phyloP scores from a whole-genome alignment of 2,888 invertebrate genomes.

The Graphium colonna region DNA sequence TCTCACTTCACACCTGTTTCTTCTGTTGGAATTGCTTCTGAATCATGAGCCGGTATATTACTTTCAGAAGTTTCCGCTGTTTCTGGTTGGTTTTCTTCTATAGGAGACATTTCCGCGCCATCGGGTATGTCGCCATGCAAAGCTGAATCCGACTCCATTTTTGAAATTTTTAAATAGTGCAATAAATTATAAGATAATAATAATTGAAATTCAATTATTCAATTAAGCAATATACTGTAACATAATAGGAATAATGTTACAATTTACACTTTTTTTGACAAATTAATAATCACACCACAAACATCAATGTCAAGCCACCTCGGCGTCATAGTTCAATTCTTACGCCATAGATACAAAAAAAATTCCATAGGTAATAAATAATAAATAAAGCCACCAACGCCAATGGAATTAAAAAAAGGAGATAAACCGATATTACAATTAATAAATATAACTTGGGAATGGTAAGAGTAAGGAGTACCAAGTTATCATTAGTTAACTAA shows the following conservation, averaged over 20 bases:
- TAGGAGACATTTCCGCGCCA: slow-evolving; percentile 74
- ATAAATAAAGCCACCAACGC: not conserved
- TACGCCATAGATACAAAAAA: slow-evolving; percentile 7
- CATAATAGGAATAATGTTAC: slow-evolving; percentile 46
- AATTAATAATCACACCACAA: slow-evolving; percentile 29
- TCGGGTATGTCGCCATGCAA: slow-evolving; percentile 61
- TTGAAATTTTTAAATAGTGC: slow-evolving; percentile 29
- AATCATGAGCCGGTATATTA: slow-evolving; percentile 55
- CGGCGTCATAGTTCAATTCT: slow-evolving; percentile 24
- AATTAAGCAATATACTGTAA: slow-evolving; percentile 34
- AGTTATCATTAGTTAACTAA: too few relatives aligned
- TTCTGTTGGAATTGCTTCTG: slow-evolving; percentile 49
- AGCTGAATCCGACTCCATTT: slow-evolving; percentile 69
- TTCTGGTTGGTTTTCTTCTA: slow-evolving; percentile 61
- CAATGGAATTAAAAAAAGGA: too few relatives aligned
- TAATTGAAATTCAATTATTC: slow-evolving; percentile 46
- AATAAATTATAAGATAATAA: slow-evolving; percentile 39
- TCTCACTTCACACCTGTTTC: slow-evolving; percentile 46
- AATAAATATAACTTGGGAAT: too few relatives aligned
- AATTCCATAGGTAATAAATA: not conserved
- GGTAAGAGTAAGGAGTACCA: too few relatives aligned
- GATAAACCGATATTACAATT: too few relatives aligned
- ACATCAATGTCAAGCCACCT: slow-evolving; percentile 31
- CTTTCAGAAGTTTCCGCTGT: slow-evolving; percentile 58
- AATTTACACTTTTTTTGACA: slow-evolving; percentile 51